Base-by-base conservation (phyloP, 2,797 vertebrate species). In the Erpetoichthys calabaricus region DNA sequence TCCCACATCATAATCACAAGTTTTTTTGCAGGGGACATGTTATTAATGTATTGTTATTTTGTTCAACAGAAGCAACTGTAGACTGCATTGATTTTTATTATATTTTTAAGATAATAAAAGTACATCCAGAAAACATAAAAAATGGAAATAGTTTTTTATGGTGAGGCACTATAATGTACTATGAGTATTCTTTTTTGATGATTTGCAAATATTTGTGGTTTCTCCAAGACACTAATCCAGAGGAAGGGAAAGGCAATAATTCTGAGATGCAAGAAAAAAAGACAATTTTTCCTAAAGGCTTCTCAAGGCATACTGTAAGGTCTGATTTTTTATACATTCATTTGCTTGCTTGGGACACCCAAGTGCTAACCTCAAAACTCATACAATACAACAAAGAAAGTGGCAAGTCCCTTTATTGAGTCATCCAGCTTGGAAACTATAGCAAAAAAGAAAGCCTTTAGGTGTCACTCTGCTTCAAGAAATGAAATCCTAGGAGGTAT, bases 391-490 rank as follows among this genome's bases (percentile, higher is more conserved):
- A 82, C 74, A 80, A 77, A 86, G 73, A 85, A 83, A 87, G 75
- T 83, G 81, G 75, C 73, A 78, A 88, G 89, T 82, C 90, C 25
- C 90, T 94, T 92, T 87, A 91, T 83, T 90, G 79, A 89, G 81
- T 83, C 84, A 74, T 76, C 71, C 71, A 73, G 67, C 72, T 77
- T 73, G 67, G 65, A 58, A 63, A 58, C 57, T 73, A 67, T 68
- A 60, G 62, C 71, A 73, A 70, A 73, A 73, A 84, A 83, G 81
- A 80, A 78, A 88, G 88, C 92, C 91, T 96, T 95, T 92, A 96
- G 91, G 90, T 94, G 92, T 95, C 92, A 94, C 91, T 91, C 87
- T 94, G 90, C 84, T 88, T 94, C 92, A 89, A 92, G 81, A 80
- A 92, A 91, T 90, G 74, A 67, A 59, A 56, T 25, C 25, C 25